Conservation (phyloP, 1,140 invertebrate species). For the Plodia interpunctella region DNA sequence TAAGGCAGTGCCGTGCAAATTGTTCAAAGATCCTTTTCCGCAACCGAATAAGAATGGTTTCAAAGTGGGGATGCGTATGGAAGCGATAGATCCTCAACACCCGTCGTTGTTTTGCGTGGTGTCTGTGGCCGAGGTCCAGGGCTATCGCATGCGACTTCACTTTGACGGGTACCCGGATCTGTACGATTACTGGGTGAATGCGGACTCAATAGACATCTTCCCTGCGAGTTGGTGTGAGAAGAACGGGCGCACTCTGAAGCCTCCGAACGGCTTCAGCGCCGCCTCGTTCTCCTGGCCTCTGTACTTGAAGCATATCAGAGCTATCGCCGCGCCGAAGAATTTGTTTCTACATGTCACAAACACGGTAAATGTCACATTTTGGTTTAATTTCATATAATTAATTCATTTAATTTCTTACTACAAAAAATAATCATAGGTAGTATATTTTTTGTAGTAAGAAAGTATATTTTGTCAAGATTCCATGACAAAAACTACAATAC, state of each 20-base stretch:
- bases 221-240: conserved; percentile 95
- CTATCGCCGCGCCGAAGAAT: conserved; percentile 86
- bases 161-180: conserved; percentile 95
- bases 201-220: conserved; percentile 93
- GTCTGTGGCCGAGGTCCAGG: conserved; percentile 89
- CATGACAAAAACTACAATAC: too few relatives aligned
- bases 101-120: conserved; percentile 93
- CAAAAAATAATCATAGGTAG: too few relatives aligned
- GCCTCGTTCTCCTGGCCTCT: conserved; percentile 88
- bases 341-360: conserved; percentile 81
- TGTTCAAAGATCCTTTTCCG: conserved; percentile 89
- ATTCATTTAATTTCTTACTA: too few relatives aligned
- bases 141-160: conserved; percentile 90
- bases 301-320: conserved; percentile 88
- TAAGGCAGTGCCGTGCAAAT: conserved; percentile 84
- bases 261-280: conserved; percentile 83
- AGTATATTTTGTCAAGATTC: too few relatives aligned
- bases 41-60: conserved; percentile 82
- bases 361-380: conserved; percentile 45
- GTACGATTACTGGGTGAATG: conserved; percentile 97
- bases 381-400: not conserved
- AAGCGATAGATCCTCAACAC: conserved; percentile 95
- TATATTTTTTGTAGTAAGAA: not conserved
- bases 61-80: conserved; percentile 92
- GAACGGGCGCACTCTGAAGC: conserved; percentile 84